A percentile compares a stretch with the other conserved stretches of the same genome.
These are phyloP conservation scores for Homarus gammarus DNA, from an alignment of 2,888 invertebrate genomes.

Conservation along the genomic window DNA sequence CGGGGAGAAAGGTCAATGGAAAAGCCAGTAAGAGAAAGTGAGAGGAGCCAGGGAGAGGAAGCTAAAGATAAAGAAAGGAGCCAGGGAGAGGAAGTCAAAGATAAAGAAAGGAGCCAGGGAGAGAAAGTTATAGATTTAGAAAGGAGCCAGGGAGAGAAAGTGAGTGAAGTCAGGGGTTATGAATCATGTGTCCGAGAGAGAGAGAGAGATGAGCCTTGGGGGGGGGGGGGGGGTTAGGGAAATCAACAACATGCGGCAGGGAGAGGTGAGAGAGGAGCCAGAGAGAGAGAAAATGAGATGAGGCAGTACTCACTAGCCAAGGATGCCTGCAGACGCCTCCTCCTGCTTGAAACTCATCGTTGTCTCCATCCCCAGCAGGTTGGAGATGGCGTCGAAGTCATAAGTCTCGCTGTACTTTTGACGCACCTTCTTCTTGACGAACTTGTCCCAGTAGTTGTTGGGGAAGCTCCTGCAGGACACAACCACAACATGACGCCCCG, in stretches of 20 bases:
- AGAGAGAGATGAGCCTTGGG: too few relatives aligned
- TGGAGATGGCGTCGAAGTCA: conserved; percentile 97
- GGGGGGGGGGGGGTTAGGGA: too few relatives aligned
- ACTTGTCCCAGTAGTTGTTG: conserved; percentile 99
- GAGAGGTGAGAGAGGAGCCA: background rate
- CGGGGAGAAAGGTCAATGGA: too few relatives aligned
- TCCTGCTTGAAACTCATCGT: conserved; percentile 92
- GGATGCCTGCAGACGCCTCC: conserved; percentile 86
- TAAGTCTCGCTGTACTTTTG: conserved; percentile 98
- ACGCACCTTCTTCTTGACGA: conserved; percentile 99
- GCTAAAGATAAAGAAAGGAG: background rate
- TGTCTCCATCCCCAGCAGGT: conserved; percentile 97
- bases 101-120: background rate
- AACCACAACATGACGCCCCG: too few relatives aligned
- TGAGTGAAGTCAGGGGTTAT: background rate
- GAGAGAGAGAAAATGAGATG: background rate
- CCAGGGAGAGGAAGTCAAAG: background rate
- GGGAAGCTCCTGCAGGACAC: conserved; percentile 91
- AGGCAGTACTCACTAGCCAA: conserved; percentile 86
- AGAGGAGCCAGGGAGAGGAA: background rate
- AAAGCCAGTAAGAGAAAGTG: too few relatives aligned
- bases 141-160: background rate
- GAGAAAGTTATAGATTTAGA: background rate
- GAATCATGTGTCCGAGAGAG: too few relatives aligned
- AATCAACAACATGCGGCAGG: background rate